Base-by-base conservation (phyloP, 2,113 vertebrate species). In the Cavia porcellus region DNA sequence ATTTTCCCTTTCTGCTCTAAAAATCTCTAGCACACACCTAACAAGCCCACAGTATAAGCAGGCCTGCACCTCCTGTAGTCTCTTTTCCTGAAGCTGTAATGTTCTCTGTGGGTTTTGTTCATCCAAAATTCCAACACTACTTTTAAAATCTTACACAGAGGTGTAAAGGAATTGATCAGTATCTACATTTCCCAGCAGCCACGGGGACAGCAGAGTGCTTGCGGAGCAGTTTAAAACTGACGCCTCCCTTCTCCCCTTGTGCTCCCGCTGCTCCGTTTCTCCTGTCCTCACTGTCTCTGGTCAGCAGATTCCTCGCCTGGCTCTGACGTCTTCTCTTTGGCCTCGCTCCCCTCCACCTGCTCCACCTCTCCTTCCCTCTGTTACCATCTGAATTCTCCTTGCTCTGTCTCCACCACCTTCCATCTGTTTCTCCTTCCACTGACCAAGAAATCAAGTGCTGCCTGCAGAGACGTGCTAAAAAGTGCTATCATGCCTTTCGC, bases 171-270 rank as follows among this genome's bases (percentile, higher is more conserved):
- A 30, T 57, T 22, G 4, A 74, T 47, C 4, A 9, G 20, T 35
- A 52, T 10, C 7, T 22, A 32, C 24, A 45, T 15, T 45, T 74
- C 47, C 10, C 35, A 3, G 72, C 28, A 11, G 17, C n/a, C 20
- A 15, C 25, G 19, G 15, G 22, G 17, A 72, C 72, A 62, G 38
- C 32, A 72, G 42, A 92, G 24, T 30, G 57, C 70, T 75, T 62
- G 0, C 7, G 3, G 30, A 5, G 13, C 0, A 35, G 1, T 59
- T 72, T 95, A 47, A 74, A 85, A 35, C 3, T 0, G 0, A 1
- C 32, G 11, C 7, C 25, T 25, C 25, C 28, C 9, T 19, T 38
- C 3, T 70, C 35, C 17, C 4, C 28, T 25, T 5, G 30, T 13
- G 1, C 32, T 15, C 8, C 25, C 5, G n/a, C n/a, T 47, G 1